phyloP scores from a whole-genome alignment of 2,113 vertebrate genomes.

The Grantiella picta region DNA sequence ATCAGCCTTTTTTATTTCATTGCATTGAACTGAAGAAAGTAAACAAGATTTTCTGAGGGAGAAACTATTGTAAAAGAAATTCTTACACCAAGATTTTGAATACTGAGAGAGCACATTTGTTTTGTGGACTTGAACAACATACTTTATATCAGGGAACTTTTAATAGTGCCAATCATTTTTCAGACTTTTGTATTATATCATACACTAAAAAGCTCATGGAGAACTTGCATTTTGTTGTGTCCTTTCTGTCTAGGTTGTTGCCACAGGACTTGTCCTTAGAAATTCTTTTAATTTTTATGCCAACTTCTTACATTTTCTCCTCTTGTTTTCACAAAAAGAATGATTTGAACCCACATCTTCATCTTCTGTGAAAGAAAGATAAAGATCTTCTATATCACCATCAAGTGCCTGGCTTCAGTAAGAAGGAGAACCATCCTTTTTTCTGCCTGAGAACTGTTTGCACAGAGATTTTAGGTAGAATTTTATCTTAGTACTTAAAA shows the following conservation, averaged over 20 bases:
- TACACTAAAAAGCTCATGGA: neutral
- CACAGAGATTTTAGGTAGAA: constrained; percentile 13
- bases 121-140: neutral
- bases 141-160: neutral
- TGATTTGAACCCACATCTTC: neutral
- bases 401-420: neutral
- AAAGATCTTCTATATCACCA: neutral
- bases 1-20: neutral
- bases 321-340: neutral
- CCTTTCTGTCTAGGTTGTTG: neutral
- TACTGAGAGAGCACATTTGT: neutral
- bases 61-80: neutral
- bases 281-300: constrained; percentile 3
- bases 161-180: neutral
- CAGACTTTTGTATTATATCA: neutral
- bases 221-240: neutral
- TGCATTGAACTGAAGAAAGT: neutral
- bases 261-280: neutral
- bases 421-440: neutral
- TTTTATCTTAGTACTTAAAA: constrained; percentile 39
- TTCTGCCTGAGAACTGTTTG: neutral
- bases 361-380: neutral
- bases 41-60: neutral
- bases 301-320: neutral
- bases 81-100: neutral